These are phyloP conservation scores for Melolontha melolontha DNA, from an alignment of 2,888 invertebrate genomes.

Conservation along the genomic window DNA sequence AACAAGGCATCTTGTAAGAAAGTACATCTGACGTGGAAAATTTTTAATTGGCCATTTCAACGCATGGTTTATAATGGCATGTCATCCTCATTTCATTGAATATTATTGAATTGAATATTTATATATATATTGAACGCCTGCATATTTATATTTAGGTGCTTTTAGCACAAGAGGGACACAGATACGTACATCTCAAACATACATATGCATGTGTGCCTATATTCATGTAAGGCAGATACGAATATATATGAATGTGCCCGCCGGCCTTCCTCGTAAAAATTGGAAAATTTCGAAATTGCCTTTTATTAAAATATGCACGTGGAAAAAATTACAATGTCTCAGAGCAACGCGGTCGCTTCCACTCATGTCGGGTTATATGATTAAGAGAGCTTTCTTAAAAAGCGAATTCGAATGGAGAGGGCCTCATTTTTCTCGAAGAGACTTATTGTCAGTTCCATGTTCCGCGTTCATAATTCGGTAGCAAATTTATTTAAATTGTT, in stretches of 20 bases:
- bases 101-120: constrained; percentile 39
- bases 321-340: constrained; percentile 43
- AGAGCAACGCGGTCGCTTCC: constrained; percentile 31
- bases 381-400: constrained; percentile 20
- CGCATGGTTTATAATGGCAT: constrained; percentile 24
- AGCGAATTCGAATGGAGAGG: constrained; percentile 1
- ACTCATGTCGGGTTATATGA: constrained; percentile 31
- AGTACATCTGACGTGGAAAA: constrained; percentile 29
- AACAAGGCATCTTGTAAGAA: constrained; percentile 17
- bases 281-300: constrained; percentile 45
- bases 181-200: no score
- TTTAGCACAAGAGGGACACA: not conserved
- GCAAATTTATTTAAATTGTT: constrained; percentile 31
- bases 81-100: constrained; percentile 35
- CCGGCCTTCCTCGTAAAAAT: constrained; percentile 36
- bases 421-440: constrained; percentile 7
- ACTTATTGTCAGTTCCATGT: constrained; percentile 6
- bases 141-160: constrained; percentile 7
- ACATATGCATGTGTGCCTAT: not conserved
- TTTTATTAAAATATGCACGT: constrained; percentile 45
- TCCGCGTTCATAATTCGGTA: constrained; percentile 27
- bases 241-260: constrained; percentile 39
- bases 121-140: constrained; percentile 37
- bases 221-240: constrained; percentile 11
- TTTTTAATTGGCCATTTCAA: constrained; percentile 41